Base-by-base conservation (phyloP, 1,140 invertebrate genomes). In the Drosophila paulistorum region DNA sequence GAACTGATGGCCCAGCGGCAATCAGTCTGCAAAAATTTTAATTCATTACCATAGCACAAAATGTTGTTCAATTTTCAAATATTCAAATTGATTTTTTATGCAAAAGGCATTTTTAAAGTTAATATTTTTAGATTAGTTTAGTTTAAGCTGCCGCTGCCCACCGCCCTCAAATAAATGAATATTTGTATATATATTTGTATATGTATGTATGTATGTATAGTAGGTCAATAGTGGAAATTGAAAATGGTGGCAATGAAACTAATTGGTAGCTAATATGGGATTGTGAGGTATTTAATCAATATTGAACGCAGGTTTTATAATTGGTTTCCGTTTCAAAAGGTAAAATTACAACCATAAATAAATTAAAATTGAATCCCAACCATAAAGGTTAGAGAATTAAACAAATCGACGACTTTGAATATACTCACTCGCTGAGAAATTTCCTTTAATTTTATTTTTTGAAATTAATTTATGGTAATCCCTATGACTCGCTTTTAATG, bases 111-210 rank as follows among this genome's bases (percentile, higher is more conserved):
- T 48, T 75, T 75, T 75, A 75, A 75, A 75, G 73, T 75, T 75
- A 75, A 68, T 75, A 75, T 68, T 75, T 75, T 68, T 68, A 75
- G 72, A 73, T 14, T 17, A 59, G 51, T 75, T 75, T 73, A 75
- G 17, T 51, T 23, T 23, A 51, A 51, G 45, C 14, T 7, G 14
- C 7, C 45, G 2, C 9, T 2, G 17, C 2, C 10, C 9, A 7
- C 10, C 2, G n/a, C 48, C 17, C 48, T 6, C 5, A 30, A 30
- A 30, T 30, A 54, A 26, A 23, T 11, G 9, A 37, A 58, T 17
- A 58, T 14, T 7, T 3, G 9, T 35, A 14, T 4, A 35, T 58
- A 58, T 17, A 58, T 14, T 9, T 3, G 3, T 35, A 14, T 4
- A 35, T 59, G 3, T 4, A 7, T 37, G 13, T 0, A 11, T 35